Evolutionary conservation across 2,797 vertebrate genomes (phyloP), one percentile per base, ranked within the genome.

Genomic region (Leptodactylus fallax): DNA sequence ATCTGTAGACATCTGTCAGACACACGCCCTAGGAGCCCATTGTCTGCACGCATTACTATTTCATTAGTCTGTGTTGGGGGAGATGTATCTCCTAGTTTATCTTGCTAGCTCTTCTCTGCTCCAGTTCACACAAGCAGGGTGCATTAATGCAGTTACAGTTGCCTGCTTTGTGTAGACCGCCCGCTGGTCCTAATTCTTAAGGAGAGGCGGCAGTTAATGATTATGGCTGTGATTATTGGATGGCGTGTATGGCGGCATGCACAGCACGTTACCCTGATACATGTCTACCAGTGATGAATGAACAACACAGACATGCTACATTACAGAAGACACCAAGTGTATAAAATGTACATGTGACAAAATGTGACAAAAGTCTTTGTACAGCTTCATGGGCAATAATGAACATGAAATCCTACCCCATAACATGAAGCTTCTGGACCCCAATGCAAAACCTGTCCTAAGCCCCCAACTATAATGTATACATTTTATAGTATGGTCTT

Each of bases 201-300:
- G 49, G 65, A 81, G 51, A 76, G 79, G 58, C 78, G 47, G 58
- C 67, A 55, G 83, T 89, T 89, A 86, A 86, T 82, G 83, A 89
- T 72, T 65, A 65, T 47, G 19, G 77, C 81, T 53, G 84, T 82
- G 83, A 82, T 86, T 80, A 72, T 82, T 81, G 82, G 60, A 89
- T 89, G 56, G 79, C 51, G 85, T 76, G 65, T 81, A 72, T 60
- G 27, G 67, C 67, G 61, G 65, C 17, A 60, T 21, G 45, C 67
- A 27, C 78, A 61, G 27, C 77, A 60, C 16, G 58, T 49, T 49
- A 36, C 49, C 47, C 79, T 51, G 25, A 77, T 55, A 78, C 19
- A 11, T 76, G 63, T 25, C 47, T 81, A 19, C 23, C 23, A 80
- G 25, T 86, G 79, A 81, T 89, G 56, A 61, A 85, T 81, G 69